These are phyloP conservation scores for Axinella damicornis DNA, from an alignment of 37 sponge, comb jelly and placozoan species.

Conservation along the genomic window DNA sequence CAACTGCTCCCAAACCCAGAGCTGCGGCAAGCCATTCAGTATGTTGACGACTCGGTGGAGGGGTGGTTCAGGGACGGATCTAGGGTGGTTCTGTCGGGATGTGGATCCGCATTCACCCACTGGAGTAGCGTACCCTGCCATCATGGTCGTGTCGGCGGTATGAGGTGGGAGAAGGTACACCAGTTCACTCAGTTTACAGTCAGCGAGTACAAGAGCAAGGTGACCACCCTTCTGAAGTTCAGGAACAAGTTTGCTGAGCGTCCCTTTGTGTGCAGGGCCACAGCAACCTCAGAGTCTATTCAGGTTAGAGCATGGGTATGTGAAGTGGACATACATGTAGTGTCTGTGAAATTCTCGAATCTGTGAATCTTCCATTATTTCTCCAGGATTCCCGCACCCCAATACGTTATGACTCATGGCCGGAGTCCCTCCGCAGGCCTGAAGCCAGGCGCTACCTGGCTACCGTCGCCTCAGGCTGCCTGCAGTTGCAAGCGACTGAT, in stretches of 20 bases:
- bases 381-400: background rate
- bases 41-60: constrained; percentile 40
- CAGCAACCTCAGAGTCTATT: background rate
- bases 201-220: constrained; percentile 12
- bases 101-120: constrained; percentile 42
- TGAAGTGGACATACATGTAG: background rate
- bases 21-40: constrained; percentile 30
- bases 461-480: background rate
- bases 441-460: background rate
- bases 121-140: background rate
- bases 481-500: constrained; percentile 7
- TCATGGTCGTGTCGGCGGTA: background rate
- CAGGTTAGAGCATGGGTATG: background rate
- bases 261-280: constrained; percentile 20
- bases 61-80: constrained; percentile 35
- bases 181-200: constrained; percentile 35
- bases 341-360: too few species aligned
- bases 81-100: constrained; percentile 23
- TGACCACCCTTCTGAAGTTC: constrained; percentile 12
- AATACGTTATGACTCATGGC: background rate
- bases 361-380: too few species aligned
- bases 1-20: background rate
- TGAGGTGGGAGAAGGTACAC: background rate
- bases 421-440: background rate
- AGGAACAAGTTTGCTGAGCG: constrained; percentile 44